Percentiles rank a stretch among this genome's conserved stretches.
These are phyloP conservation scores for Anarsia innoxiella DNA, from an alignment of 2,888 invertebrate species.

Conservation along the genomic window DNA sequence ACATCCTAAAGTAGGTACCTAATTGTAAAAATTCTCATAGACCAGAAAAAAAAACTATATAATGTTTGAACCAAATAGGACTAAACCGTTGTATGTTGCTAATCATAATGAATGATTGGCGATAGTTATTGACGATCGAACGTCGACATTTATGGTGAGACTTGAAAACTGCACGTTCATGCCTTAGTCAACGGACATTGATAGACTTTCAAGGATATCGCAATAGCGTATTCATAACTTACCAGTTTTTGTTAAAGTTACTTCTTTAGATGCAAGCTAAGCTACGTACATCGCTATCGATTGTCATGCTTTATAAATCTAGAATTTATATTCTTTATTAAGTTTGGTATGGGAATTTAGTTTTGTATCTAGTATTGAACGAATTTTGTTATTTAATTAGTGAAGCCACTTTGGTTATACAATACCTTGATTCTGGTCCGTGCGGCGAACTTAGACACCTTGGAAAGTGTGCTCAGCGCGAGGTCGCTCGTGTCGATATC, in stretches of 20 bases:
- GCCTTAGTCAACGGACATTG: constrained; percentile 53
- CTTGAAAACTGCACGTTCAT: constrained; percentile 35
- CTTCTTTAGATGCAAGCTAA: constrained; percentile 38
- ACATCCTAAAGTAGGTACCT: no score
- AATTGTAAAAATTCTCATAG: no score
- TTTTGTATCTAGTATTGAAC: background rate
- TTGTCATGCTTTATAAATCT: constrained; percentile 37
- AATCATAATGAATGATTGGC: constrained; percentile 4
- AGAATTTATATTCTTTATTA: background rate
- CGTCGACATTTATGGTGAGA: background rate
- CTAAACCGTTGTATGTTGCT: no score
- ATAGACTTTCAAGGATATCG: constrained; percentile 2
- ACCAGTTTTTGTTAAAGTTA: constrained; percentile 32
- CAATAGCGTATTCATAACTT: constrained; percentile 19
- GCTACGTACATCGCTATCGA: constrained; percentile 32
- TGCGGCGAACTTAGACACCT: constrained; percentile 92
- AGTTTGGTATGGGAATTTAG: background rate
- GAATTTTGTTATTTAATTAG: no score
- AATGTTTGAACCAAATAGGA: no score
- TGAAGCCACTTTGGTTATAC: no score
- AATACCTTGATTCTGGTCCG: constrained; percentile 86
- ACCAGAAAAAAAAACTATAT: no score
- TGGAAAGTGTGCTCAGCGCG: constrained; percentile 89
- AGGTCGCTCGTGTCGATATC: constrained; percentile 93
- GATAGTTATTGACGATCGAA: constrained; percentile 5